Percentiles rank a stretch among this genome's conserved stretches.
Evolutionary conservation across 2,888 invertebrate species (phyloP).

Genomic region (Drosophila prolongata): DNA sequence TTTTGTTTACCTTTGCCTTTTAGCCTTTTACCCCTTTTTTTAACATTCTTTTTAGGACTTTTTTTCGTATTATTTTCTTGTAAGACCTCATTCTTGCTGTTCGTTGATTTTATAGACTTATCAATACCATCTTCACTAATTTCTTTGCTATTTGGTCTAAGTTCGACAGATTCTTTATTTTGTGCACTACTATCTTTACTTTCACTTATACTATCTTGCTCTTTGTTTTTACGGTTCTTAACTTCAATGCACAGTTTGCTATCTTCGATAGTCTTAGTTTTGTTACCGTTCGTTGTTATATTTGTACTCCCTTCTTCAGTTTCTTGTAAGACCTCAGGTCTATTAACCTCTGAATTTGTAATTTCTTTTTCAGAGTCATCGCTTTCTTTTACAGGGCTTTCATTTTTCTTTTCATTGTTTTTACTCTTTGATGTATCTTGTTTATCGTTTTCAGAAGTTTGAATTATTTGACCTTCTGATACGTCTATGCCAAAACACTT

Average conservation of each 20-base stretch:
- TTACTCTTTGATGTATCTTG: neutral
- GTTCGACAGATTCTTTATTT: neutral
- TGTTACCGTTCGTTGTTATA: neutral
- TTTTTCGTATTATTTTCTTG: neutral
- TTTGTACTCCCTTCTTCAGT: neutral
- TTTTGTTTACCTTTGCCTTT: neutral
- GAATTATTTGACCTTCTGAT: conserved; percentile 18
- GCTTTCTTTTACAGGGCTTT: neutral
- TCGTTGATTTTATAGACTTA: neutral
- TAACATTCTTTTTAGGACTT: neutral
- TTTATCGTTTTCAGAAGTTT: neutral
- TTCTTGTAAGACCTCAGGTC: neutral
- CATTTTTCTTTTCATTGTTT: too few species aligned
- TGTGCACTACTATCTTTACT: neutral
- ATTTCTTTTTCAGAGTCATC: neutral
- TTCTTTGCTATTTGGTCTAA: neutral
- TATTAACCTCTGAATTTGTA: too few species aligned
- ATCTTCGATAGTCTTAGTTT: conserved; percentile 7
- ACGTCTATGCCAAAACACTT: conserved; percentile 81
- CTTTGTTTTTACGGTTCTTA: conserved; percentile 3
- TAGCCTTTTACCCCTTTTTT: neutral
- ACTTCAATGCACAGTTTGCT: neutral
- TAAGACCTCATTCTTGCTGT: neutral
- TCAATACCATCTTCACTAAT: neutral
- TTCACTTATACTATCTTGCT: neutral